A percentile compares a stretch with the other conserved stretches of the same genome.
Evolutionary conservation across 1,140 invertebrate genomes (phyloP).

Genomic region (Melipona quadrifasciata): DNA sequence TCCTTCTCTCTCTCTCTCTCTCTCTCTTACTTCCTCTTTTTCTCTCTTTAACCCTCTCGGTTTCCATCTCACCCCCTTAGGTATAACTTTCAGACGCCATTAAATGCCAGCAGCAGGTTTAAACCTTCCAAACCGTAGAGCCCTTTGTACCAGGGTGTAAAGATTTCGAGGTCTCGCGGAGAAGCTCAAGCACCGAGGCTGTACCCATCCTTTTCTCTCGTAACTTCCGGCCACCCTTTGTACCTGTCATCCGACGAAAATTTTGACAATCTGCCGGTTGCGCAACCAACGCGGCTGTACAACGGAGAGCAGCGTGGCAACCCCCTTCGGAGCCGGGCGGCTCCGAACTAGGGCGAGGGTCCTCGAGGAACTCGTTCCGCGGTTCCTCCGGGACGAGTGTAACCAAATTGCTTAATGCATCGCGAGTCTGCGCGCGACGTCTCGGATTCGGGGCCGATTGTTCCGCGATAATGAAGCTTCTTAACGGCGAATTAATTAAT

Average conservation of each 20-base stretch:
- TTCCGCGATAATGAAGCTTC: constrained; percentile 53
- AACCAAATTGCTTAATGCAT: constrained; percentile 66
- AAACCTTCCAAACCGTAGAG: constrained; percentile 54
- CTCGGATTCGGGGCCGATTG: constrained; percentile 48
- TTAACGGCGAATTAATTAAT: constrained; percentile 60
- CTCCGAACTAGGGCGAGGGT: constrained; percentile 11
- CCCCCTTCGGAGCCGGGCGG: not conserved
- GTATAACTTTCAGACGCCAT: constrained; percentile 71
- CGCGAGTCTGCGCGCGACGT: constrained; percentile 49
- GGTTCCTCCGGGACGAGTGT: constrained; percentile 45
- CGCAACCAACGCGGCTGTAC: constrained; percentile 18
- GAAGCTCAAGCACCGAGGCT: constrained; percentile 23
- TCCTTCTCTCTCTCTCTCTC: not conserved
- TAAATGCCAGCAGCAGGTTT: constrained; percentile 69
- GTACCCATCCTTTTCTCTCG: constrained; percentile 46
- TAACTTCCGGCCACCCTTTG: constrained; percentile 45
- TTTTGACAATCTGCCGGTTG: constrained; percentile 41
- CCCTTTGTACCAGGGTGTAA: constrained; percentile 66
- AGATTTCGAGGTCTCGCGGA: constrained; percentile 57
- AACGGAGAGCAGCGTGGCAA: not conserved
- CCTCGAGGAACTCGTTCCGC: constrained; percentile 51
- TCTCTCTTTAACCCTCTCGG: not conserved
- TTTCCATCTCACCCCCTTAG: constrained; percentile 5
- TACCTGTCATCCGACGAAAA: constrained; percentile 33
- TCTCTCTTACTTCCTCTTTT: not conserved